Conservation (phyloP, 2,113 vertebrate species). For the Hippocampus mohnikei region DNA sequence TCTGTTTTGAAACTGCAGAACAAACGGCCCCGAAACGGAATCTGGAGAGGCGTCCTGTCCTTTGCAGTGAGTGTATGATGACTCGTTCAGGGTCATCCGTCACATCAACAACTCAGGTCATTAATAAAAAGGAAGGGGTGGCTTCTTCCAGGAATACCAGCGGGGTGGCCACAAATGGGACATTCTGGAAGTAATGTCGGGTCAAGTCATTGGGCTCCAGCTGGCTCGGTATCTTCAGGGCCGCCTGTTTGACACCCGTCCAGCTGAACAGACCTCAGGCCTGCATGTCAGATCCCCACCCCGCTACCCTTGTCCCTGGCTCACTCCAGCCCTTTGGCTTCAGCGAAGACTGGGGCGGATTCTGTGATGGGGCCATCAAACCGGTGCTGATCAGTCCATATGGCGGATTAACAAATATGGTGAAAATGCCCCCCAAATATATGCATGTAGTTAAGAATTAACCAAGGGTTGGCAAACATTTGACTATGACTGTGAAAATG, state of each 20-base stretch:
- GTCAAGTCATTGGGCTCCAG: neutral
- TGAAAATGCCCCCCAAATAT: no score
- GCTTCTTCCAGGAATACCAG: neutral
- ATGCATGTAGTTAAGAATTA: no score
- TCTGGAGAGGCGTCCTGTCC: neutral
- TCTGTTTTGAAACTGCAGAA: no score
- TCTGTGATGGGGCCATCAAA: neutral
- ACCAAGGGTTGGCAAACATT: no score
- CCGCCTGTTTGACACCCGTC: neutral
- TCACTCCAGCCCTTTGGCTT: neutral
- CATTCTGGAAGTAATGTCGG: neutral
- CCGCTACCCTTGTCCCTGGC: neutral
- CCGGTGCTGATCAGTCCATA: neutral
- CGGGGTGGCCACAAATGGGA: neutral
- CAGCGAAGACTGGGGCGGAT: no score
- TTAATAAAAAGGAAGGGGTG: neutral
- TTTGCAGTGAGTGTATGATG: neutral
- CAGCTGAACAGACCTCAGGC: neutral
- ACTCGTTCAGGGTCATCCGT: neutral
- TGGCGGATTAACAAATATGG: neutral
- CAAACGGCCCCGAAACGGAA: neutral
- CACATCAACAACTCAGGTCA: neutral
- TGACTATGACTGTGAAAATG: no score
- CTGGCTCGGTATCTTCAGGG: neutral
- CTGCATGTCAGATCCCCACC: neutral